These are phyloP conservation scores for Gopherus evgoodei DNA, from an alignment of 2,113 vertebrate genomes.

Conservation along the genomic window DNA sequence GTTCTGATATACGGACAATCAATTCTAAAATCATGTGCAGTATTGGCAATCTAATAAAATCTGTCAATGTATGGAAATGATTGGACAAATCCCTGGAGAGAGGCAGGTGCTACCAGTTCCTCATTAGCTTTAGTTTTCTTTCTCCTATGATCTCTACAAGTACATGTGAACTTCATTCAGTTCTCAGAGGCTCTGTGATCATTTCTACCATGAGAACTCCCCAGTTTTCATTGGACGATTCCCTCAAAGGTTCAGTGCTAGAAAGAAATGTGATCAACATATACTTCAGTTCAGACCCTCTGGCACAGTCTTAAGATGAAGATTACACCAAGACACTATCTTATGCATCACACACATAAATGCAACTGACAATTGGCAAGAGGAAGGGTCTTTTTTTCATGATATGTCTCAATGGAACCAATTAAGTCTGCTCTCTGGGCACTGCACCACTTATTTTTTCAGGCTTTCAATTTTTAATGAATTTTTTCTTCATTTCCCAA, in stretches of 20 bases:
- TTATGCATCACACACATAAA: not conserved
- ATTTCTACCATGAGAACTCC: slow-evolving; percentile 5
- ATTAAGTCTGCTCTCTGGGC: slow-evolving; percentile 35
- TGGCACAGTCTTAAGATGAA: not conserved
- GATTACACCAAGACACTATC: slow-evolving; percentile 14
- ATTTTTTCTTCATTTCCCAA: not conserved
- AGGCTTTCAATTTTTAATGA: not conserved
- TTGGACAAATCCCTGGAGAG: slow-evolving; percentile 20
- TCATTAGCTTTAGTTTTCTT: slow-evolving; percentile 29
- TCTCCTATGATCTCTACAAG: slow-evolving; percentile 8
- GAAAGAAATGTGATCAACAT: not conserved
- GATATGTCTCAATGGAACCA: slow-evolving; percentile 55
- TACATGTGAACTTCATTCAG: slow-evolving; percentile 12
- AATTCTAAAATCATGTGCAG: not conserved
- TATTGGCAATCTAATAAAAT: not conserved
- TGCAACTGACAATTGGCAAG: slow-evolving; percentile 34
- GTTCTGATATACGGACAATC: not conserved
- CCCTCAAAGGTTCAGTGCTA: not conserved
- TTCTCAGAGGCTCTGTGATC: slow-evolving; percentile 33
- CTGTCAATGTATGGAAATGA: not conserved
- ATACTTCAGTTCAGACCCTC: not conserved
- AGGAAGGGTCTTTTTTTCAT: slow-evolving; percentile 19
- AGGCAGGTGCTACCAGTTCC: not conserved
- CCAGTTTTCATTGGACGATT: slow-evolving; percentile 18
- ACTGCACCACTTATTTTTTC: not conserved